Conservation (phyloP, 1,140 invertebrate genomes). For the Pseudomyrmex flavicornis region DNA sequence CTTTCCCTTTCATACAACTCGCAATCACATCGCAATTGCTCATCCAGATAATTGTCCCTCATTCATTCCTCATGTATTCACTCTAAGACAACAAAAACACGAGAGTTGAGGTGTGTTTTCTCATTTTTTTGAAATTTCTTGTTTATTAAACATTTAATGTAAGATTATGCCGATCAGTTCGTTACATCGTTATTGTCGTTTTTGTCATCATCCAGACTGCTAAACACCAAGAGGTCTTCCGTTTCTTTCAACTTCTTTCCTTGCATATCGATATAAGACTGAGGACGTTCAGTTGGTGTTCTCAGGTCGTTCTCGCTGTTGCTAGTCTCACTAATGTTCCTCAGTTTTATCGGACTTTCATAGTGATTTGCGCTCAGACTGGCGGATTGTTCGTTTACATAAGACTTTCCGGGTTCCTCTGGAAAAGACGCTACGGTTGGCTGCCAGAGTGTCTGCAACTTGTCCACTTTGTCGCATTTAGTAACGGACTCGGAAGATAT, state of each 20-base stretch:
- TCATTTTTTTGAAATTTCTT: conserved; percentile 26
- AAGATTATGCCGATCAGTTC: conserved; percentile 28
- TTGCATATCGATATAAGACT: conserved; percentile 86
- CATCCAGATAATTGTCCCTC: background rate
- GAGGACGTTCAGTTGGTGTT: conserved; percentile 80
- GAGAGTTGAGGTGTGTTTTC: background rate
- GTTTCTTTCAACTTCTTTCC: conserved; percentile 70
- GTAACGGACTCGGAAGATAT: conserved; percentile 77
- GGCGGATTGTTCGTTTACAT: conserved; percentile 78
- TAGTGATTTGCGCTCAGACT: conserved; percentile 80
- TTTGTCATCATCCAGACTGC: conserved; percentile 65
- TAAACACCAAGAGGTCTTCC: conserved; percentile 75
- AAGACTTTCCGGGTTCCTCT: conserved; percentile 73
- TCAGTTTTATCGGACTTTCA: conserved; percentile 84
- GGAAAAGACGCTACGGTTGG: conserved; percentile 73
- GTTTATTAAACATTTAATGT: conserved; percentile 18
- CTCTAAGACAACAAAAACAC: background rate
- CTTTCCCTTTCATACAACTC: conserved; percentile 6
- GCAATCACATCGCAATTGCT: background rate
- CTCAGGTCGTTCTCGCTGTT: conserved; percentile 81
- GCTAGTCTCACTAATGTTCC: conserved; percentile 77
- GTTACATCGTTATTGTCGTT: conserved; percentile 49
- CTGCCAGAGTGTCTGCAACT: conserved; percentile 82
- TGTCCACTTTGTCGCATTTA: conserved; percentile 84
- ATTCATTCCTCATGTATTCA: background rate